phyloP scores from a whole-genome alignment of 2,888 invertebrate genomes.

The Fissipunctia ypsillon region DNA sequence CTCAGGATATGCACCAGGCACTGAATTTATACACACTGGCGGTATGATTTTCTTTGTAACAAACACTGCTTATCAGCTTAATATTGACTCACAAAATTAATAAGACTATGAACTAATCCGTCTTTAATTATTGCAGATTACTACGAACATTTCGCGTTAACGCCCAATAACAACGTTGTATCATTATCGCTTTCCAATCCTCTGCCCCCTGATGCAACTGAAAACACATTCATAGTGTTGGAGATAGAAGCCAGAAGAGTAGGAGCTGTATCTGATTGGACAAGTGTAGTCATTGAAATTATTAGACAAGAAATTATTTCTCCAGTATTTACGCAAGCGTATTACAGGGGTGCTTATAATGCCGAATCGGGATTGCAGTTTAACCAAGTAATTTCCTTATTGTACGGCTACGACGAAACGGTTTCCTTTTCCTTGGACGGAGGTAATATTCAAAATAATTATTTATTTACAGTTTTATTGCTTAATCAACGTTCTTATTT shows the following conservation, averaged over 20 bases:
- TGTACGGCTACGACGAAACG: constrained; percentile 64
- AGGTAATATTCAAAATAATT: constrained; percentile 63
- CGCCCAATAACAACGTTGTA: constrained; percentile 65
- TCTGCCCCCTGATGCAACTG: constrained; percentile 68
- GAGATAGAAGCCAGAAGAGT: constrained; percentile 77
- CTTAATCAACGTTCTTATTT: not conserved
- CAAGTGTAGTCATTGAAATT: constrained; percentile 75
- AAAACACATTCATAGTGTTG: constrained; percentile 75
- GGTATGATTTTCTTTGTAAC: constrained; percentile 67
- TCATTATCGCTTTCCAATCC: constrained; percentile 63
- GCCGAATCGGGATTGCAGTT: constrained; percentile 69
- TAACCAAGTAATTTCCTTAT: constrained; percentile 69
- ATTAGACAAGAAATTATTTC: constrained; percentile 64
- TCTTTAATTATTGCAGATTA: constrained; percentile 71
- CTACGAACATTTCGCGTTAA: constrained; percentile 67
- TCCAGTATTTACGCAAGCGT: constrained; percentile 73
- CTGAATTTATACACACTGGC: constrained; percentile 74
- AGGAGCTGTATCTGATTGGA: constrained; percentile 73
- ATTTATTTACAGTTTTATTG: not conserved
- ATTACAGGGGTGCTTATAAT: constrained; percentile 74
- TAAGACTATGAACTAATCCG: not conserved
- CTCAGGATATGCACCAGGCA: constrained; percentile 72
- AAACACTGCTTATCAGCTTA: not conserved
- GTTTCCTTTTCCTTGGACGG: constrained; percentile 74
- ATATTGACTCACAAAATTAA: not conserved